phyloP scores from a whole-genome alignment of 2,113 vertebrate species.

The Equus quagga region DNA sequence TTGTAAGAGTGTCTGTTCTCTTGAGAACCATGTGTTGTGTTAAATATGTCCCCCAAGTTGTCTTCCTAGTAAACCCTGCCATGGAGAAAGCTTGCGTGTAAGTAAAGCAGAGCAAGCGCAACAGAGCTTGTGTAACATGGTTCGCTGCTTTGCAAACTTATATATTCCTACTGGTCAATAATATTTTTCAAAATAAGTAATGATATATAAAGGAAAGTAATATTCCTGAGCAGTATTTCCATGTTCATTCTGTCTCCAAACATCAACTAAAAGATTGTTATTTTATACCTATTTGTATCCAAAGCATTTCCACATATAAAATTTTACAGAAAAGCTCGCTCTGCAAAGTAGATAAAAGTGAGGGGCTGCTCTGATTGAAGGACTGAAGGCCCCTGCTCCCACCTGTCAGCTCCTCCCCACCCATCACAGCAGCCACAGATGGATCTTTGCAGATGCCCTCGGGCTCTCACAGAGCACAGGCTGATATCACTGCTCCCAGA shows the following conservation, averaged over 20 bases:
- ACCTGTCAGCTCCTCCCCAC: too few relatives aligned
- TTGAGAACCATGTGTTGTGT: constrained; percentile 18
- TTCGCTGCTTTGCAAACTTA: constrained; percentile 5
- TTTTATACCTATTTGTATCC: background rate
- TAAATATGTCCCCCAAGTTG: constrained; percentile 6
- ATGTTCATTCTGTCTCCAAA: background rate
- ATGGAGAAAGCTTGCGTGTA: background rate
- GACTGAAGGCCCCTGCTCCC: background rate
- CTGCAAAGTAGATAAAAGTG: background rate
- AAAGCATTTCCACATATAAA: background rate
- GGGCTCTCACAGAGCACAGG: background rate
- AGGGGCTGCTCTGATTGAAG: background rate
- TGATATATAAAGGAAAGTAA: constrained; percentile 24
- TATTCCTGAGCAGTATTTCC: background rate
- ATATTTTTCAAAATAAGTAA: constrained; percentile 40
- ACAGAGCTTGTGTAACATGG: background rate
- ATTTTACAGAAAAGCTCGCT: background rate
- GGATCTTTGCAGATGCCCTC: background rate
- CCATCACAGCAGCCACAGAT: background rate
- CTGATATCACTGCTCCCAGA: background rate
- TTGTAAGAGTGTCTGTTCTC: background rate
- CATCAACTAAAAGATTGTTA: constrained; percentile 37
- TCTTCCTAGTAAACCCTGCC: constrained; percentile 3
- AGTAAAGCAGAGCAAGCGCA: background rate
- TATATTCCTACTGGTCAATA: background rate